Percentiles rank a stretch among this genome's conserved stretches.
Conservation (phyloP, 1,140 invertebrate genomes). For the Grapholita molesta region DNA sequence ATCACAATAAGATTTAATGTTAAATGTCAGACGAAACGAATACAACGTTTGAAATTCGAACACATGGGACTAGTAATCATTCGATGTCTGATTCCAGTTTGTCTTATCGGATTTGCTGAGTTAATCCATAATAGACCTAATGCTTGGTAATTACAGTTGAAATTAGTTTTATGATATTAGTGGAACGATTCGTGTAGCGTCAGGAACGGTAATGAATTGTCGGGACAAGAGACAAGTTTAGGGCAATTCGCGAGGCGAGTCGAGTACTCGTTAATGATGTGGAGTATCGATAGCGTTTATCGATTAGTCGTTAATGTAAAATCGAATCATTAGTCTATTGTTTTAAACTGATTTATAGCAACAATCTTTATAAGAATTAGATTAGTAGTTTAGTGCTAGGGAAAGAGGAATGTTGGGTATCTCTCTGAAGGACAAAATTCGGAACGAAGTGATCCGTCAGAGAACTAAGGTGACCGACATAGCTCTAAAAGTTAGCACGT, state of each 20-base stretch:
- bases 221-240: slow-evolving; percentile 59
- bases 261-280: slow-evolving; percentile 26
- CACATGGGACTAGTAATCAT: slow-evolving; percentile 70
- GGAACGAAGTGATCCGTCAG: no score
- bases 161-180: slow-evolving; percentile 10
- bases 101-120: slow-evolving; percentile 49
- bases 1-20: slow-evolving; percentile 41
- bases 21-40: slow-evolving; percentile 31
- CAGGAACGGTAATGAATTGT: slow-evolving; percentile 73
- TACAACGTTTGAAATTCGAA: slow-evolving; percentile 54
- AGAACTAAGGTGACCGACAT: no score
- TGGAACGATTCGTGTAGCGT: slow-evolving; percentile 57
- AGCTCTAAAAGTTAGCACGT: no score
- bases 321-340: not conserved
- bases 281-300: slow-evolving; percentile 18
- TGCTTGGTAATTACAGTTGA: slow-evolving; percentile 21
- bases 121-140: slow-evolving; percentile 37
- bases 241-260: slow-evolving; percentile 43
- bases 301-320: slow-evolving; percentile 14
- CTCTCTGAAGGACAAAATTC: no score
- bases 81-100: slow-evolving; percentile 67
- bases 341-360: not conserved
- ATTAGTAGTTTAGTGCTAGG: not conserved
- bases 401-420: no score
- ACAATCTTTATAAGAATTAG: not conserved